Conservation (phyloP, 2,797 vertebrate genomes). For the Eulemur rubriventer region DNA sequence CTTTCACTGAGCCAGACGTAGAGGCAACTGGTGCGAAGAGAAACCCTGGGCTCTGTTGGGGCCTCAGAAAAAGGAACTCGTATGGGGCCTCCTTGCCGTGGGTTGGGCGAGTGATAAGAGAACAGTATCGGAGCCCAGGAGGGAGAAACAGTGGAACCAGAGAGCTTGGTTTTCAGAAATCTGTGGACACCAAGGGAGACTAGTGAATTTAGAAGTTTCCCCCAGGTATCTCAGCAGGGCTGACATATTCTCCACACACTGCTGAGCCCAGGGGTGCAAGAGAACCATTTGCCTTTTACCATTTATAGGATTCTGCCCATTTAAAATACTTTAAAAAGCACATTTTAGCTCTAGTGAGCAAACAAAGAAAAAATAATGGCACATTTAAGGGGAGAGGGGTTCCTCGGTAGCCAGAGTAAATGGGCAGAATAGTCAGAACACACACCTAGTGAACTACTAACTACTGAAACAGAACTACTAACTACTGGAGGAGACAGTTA, state of each 20-base stretch:
- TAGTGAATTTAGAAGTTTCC: not conserved
- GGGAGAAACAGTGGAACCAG: not conserved
- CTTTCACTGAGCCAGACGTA: not conserved
- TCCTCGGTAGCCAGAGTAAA: not conserved
- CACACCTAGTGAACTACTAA: not conserved
- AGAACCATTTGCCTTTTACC: not conserved
- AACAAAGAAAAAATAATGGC: not conserved
- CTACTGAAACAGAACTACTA: not conserved
- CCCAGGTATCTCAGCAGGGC: not conserved
- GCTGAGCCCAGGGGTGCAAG: not conserved
- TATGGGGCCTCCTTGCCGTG: not conserved
- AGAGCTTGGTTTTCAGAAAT: not conserved
- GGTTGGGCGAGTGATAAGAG: not conserved
- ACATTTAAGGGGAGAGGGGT: not conserved
- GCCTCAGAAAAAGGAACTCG: not conserved
- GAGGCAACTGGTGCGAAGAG: not conserved
- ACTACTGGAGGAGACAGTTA: not conserved
- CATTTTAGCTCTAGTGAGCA: not conserved
- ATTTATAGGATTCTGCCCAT: not conserved
- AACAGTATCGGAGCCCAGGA: not conserved
- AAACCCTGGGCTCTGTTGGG: not conserved
- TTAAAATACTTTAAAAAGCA: not conserved
- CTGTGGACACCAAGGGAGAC: not conserved
- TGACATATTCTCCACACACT: not conserved
- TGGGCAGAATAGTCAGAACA: not conserved